Evolutionary conservation across 2,797 vertebrate genomes (phyloP).

Genomic region (Ctenosaura bakeri): DNA sequence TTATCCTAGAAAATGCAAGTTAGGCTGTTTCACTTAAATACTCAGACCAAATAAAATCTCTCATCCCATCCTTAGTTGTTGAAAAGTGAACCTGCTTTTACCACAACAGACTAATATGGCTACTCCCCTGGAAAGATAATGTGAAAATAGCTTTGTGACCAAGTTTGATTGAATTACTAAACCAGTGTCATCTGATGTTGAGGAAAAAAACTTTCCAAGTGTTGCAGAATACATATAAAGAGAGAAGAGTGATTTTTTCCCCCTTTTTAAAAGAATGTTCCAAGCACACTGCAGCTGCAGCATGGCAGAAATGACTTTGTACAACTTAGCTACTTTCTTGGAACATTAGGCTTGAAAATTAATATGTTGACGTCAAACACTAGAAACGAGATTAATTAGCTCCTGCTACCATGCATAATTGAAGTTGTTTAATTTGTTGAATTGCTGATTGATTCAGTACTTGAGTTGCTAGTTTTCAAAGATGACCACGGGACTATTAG

Average conservation of each 20-base stretch:
- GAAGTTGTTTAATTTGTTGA: no score
- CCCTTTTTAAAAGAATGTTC: background rate
- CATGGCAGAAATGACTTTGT: background rate
- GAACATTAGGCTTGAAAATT: background rate
- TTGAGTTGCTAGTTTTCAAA: no score
- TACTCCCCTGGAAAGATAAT: background rate
- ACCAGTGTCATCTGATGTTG: background rate
- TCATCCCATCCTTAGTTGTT: background rate
- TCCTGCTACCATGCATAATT: no score
- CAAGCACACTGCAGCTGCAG: background rate
- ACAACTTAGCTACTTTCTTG: background rate
- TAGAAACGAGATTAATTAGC: no score
- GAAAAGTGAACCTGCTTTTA: background rate
- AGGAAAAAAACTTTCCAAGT: background rate
- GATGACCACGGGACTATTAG: no score
- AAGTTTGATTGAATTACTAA: background rate
- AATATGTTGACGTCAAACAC: no score
- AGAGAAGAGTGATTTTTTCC: no score
- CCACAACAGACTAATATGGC: background rate
- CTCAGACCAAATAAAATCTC: background rate
- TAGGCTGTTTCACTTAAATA: background rate
- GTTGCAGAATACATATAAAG: background rate
- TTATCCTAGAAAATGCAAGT: background rate
- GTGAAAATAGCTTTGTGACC: background rate
- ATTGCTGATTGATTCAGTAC: no score